These are phyloP conservation scores for Gallinago undulata DNA, from an alignment of 2,113 vertebrate species.

Conservation along the genomic window DNA sequence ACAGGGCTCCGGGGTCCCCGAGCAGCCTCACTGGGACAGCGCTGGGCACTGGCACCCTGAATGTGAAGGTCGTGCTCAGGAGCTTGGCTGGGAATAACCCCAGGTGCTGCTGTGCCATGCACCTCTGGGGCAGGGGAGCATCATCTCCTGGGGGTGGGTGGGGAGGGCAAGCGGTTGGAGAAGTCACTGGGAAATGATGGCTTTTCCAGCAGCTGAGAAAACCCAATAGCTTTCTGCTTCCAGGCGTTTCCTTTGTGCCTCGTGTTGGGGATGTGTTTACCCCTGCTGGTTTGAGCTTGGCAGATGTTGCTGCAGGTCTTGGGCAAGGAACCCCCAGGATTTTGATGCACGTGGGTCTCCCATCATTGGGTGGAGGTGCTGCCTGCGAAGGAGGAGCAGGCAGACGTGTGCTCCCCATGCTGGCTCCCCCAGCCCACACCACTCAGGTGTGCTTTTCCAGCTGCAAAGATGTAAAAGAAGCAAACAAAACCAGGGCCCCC, in stretches of 20 bases:
- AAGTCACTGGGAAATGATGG: not conserved
- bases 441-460: not conserved
- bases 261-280: not conserved
- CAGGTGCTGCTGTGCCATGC: not conserved
- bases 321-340: not conserved
- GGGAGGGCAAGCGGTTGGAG: not conserved
- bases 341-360: not conserved
- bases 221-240: not conserved
- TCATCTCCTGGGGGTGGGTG: not conserved
- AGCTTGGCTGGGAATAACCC: not conserved
- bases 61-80: fast-evolving
- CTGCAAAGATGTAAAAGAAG: not conserved
- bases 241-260: not conserved
- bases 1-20: not conserved
- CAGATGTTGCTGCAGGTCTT: fast-evolving
- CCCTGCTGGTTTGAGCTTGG: fast-evolving
- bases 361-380: fast-evolving
- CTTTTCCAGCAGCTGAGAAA: not conserved
- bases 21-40: not conserved
- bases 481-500: not conserved
- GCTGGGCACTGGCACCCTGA: not conserved
- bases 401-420: fast-evolving
- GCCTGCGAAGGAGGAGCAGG: not conserved
- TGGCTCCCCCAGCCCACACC: not conserved
- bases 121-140: not conserved